phyloP scores from a whole-genome alignment of 2,797 vertebrate genomes.

The Platalea minor region DNA sequence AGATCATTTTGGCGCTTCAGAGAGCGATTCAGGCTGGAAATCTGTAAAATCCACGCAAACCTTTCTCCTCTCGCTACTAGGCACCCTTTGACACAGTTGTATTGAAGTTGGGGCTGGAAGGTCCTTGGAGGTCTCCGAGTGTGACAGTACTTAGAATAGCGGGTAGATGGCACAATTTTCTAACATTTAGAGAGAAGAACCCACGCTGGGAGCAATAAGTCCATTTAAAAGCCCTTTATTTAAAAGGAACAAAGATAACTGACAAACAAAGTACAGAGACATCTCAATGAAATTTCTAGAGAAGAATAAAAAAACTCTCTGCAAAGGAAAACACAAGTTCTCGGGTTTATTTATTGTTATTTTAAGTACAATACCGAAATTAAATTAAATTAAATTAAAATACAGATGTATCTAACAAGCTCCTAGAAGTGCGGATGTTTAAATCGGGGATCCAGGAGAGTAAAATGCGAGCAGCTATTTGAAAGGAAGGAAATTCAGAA shows the following conservation, averaged over 20 bases:
- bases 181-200: slow-evolving; percentile 92
- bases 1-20: slow-evolving; percentile 60
- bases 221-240: slow-evolving; percentile 87
- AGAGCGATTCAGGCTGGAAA: slow-evolving; percentile 62
- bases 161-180: slow-evolving; percentile 99
- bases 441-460: slow-evolving; percentile 22
- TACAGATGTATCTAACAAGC: slow-evolving; percentile 8
- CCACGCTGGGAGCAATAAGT: slow-evolving; percentile 82
- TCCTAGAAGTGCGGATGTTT: not conserved
- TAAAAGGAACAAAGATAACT: slow-evolving; percentile 86
- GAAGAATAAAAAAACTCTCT: slow-evolving; percentile 71
- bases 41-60: slow-evolving; percentile 70
- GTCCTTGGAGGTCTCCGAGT: slow-evolving; percentile 85
- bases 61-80: slow-evolving; percentile 59
- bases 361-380: slow-evolving; percentile 38
- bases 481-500: slow-evolving; percentile 55
- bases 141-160: slow-evolving; percentile 96
- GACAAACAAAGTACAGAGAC: slow-evolving; percentile 82
- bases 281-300: slow-evolving; percentile 84
- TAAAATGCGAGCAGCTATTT: slow-evolving; percentile 23
- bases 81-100: slow-evolving; percentile 78
- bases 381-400: slow-evolving; percentile 23
- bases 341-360: slow-evolving; percentile 56
- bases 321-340: slow-evolving; percentile 66
- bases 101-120: slow-evolving; percentile 82